Percentiles rank a stretch among this genome's conserved stretches.
phyloP scores from a whole-genome alignment of 2,113 vertebrate species.

The Amblyopsis rosae region DNA sequence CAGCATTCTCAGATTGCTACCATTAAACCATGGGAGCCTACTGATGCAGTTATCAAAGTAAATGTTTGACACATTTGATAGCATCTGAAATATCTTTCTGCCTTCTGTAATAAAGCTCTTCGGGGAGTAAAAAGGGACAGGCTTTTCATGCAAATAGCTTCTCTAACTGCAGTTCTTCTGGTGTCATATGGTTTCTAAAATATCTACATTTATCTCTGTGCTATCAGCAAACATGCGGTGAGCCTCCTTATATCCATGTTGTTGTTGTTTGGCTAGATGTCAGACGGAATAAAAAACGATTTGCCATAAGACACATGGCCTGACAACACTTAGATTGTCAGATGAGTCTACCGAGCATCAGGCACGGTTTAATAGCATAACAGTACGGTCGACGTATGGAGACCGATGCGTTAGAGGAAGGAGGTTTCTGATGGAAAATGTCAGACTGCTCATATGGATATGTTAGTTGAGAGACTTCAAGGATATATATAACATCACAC shows the following conservation, averaged over 20 bases:
- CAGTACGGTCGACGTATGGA: conserved; percentile 41
- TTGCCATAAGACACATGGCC: conserved; percentile 38
- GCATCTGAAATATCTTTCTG: conserved; percentile 72
- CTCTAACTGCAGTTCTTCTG: conserved; percentile 40
- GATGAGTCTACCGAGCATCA: conserved; percentile 32
- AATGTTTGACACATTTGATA: conserved; percentile 71
- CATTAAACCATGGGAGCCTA: conserved; percentile 71
- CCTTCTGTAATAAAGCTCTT: conserved; percentile 70
- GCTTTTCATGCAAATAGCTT: conserved; percentile 68
- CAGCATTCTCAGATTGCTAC: conserved; percentile 64
- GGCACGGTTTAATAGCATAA: conserved; percentile 37
- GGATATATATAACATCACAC: background rate
- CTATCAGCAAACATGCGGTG: conserved; percentile 56
- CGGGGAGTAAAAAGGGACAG: conserved; percentile 58
- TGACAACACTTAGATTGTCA: conserved; percentile 49
- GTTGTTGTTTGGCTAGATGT: conserved; percentile 50
- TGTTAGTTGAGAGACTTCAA: background rate
- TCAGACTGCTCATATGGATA: background rate
- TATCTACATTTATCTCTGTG: conserved; percentile 55
- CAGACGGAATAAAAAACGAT: conserved; percentile 38
- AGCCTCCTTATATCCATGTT: conserved; percentile 34
- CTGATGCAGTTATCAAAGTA: conserved; percentile 76
- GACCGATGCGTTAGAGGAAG: conserved; percentile 13
- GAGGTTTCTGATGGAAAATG: background rate
- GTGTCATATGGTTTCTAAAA: conserved; percentile 56